A percentile compares a stretch with the other conserved stretches of the same genome.
Conservation (phyloP, 1,140 invertebrate species). For the Aphis gossypii region DNA sequence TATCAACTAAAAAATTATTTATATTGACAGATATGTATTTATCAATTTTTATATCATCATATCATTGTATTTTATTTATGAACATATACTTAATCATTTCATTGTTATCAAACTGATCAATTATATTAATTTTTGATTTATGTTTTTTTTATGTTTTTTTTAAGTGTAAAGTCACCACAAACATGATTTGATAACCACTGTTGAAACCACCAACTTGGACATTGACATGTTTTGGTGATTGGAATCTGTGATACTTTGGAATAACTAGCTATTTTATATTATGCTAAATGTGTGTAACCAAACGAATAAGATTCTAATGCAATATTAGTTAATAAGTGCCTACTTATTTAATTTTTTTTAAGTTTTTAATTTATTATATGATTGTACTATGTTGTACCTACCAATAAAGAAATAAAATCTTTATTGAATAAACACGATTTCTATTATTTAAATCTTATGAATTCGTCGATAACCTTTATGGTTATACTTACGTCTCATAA, state of each 20-base stretch:
- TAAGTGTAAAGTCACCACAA: not conserved
- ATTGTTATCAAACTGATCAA: conserved; percentile 37
- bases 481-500: too few relatives aligned
- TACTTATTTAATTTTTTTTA: conserved; percentile 43
- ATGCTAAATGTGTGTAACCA: conserved; percentile 10
- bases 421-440: not conserved
- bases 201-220: not conserved
- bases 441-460: not conserved
- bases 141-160: conserved; percentile 28
- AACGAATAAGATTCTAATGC: conserved; percentile 27
- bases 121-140: conserved; percentile 26
- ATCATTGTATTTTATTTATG: conserved; percentile 51
- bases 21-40: not conserved
- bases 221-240: not conserved
- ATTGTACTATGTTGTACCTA: conserved; percentile 25
- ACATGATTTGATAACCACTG: not conserved
- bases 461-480: not conserved
- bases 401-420: conserved; percentile 39
- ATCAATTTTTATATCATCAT: conserved; percentile 37
- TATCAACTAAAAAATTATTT: not conserved
- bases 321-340: conserved; percentile 31
- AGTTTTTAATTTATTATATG: conserved; percentile 51
- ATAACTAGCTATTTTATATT: conserved; percentile 33
- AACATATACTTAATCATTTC: conserved; percentile 46
- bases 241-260: conserved; percentile 40